phyloP scores from a whole-genome alignment of 1,140 invertebrate genomes.

The Drosophila navojoa region DNA sequence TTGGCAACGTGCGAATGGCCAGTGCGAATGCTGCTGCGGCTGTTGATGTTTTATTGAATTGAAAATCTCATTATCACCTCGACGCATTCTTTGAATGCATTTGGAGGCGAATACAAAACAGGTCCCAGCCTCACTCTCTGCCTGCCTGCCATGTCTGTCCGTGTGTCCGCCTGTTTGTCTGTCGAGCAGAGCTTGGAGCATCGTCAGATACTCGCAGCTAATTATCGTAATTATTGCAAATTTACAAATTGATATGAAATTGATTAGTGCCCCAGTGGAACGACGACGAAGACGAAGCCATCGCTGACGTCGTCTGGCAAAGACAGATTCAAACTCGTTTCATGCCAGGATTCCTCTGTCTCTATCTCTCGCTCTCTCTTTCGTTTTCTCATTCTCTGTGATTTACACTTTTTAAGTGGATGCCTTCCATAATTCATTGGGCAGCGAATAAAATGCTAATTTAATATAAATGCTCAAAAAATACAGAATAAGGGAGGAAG shows the following conservation, averaged over 20 bases:
- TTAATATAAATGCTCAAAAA: conserved; percentile 17
- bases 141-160: no score
- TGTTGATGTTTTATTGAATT: conserved; percentile 74
- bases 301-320: conserved; percentile 17
- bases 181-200: conserved; percentile 9
- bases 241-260: conserved; percentile 84
- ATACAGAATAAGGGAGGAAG: conserved; percentile 2
- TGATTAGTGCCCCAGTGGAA: conserved; percentile 75
- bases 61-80: conserved; percentile 81
- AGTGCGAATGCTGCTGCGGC: conserved; percentile 41
- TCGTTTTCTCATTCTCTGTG: not conserved
- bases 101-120: conserved; percentile 29
- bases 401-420: conserved; percentile 7
- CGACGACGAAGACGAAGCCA: conserved; percentile 28
- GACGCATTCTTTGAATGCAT: conserved; percentile 78
- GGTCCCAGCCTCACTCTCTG: conserved; percentile 1
- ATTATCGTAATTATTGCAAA: conserved; percentile 84
- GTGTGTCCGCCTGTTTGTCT: not conserved
- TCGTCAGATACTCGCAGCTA: conserved; percentile 75
- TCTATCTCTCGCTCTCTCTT: not conserved
- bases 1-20: conserved; percentile 50
- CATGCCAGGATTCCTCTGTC: not conserved
- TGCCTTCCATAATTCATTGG: conserved; percentile 22
- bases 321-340: conserved; percentile 37
- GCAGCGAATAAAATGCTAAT: conserved; percentile 30